phyloP scores from a whole-genome alignment of 2,888 invertebrate species.

The Cremastinae sp. region DNA sequence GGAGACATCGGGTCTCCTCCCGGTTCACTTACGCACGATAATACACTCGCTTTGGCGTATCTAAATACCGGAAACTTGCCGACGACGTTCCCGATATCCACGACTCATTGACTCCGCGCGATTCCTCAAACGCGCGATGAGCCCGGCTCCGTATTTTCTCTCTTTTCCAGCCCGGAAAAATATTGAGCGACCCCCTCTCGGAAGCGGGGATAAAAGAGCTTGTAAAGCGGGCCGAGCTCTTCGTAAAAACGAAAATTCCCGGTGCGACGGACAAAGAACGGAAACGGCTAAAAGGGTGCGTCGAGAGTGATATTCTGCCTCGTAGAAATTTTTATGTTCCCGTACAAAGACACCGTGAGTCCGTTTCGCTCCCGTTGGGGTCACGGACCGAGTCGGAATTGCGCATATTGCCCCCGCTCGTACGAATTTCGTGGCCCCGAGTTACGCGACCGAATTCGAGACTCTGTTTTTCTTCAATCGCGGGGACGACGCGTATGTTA shows the following conservation, averaged over 20 bases:
- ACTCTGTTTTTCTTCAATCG: conserved; percentile 64
- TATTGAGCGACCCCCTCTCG: conserved; percentile 11
- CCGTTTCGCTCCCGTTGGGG: conserved; percentile 70
- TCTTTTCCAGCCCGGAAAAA: not conserved
- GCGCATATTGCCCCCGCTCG: conserved; percentile 18
- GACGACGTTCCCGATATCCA: conserved; percentile 53
- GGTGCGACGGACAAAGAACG: not conserved
- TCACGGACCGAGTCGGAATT: conserved; percentile 64
- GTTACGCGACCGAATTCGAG: conserved; percentile 32
- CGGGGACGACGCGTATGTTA: conserved; percentile 68
- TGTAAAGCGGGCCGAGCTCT: too few species aligned
- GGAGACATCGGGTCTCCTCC: conserved; percentile 45
- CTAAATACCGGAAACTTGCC: conserved; percentile 76
- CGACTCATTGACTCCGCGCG: conserved; percentile 75
- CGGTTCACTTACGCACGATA: conserved; percentile 47
- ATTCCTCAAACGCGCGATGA: conserved; percentile 34
- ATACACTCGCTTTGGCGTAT: conserved; percentile 70
- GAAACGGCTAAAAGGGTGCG: conserved; percentile 20
- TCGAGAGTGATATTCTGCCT: conserved; percentile 1
- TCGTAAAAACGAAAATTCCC: not conserved
- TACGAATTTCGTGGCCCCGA: conserved; percentile 26
- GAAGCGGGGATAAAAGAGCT: too few species aligned
- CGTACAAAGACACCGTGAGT: conserved; percentile 43
- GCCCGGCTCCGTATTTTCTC: conserved; percentile 17
- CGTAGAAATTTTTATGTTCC: conserved; percentile 7